phyloP scores from a whole-genome alignment of 2,888 invertebrate genomes.

The Ennomos quercinarius region DNA sequence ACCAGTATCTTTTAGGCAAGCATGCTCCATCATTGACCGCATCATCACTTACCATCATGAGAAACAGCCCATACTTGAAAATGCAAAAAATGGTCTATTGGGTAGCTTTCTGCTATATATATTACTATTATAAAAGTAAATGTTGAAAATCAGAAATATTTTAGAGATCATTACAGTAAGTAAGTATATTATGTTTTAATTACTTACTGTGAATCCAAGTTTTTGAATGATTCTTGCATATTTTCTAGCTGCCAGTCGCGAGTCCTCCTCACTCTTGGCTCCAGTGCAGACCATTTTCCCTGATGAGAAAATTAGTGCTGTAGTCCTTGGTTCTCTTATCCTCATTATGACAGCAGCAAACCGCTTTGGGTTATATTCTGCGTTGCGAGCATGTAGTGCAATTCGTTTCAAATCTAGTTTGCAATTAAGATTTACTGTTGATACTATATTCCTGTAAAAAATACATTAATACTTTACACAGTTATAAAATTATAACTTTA shows the following conservation, averaged over 20 bases:
- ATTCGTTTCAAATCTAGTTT: constrained; percentile 98
- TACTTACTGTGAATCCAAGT: constrained; percentile 90
- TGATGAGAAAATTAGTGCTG: constrained; percentile 91
- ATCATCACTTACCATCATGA: no score
- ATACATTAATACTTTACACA: background rate
- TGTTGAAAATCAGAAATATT: no score
- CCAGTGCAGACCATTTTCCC: constrained; percentile 95
- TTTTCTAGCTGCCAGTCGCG: constrained; percentile 91
- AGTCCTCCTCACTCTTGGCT: constrained; percentile 92
- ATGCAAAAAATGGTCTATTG: no score
- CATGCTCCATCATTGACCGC: no score
- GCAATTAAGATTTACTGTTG: constrained; percentile 98
- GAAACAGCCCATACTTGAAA: no score
- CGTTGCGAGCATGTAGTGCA: constrained; percentile 98
- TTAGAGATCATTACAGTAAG: no score
- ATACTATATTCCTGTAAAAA: constrained; percentile 96
- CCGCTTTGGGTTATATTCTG: constrained; percentile 99
- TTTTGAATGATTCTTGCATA: constrained; percentile 95
- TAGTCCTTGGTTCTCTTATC: constrained; percentile 94
- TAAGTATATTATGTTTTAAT: no score
- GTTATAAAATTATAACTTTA: no score
- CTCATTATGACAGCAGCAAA: constrained; percentile 99
- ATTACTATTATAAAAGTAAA: no score
- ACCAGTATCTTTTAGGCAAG: no score
- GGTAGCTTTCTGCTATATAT: no score